phyloP scores from a whole-genome alignment of 1,140 invertebrate genomes.

The Megathymus violae region DNA sequence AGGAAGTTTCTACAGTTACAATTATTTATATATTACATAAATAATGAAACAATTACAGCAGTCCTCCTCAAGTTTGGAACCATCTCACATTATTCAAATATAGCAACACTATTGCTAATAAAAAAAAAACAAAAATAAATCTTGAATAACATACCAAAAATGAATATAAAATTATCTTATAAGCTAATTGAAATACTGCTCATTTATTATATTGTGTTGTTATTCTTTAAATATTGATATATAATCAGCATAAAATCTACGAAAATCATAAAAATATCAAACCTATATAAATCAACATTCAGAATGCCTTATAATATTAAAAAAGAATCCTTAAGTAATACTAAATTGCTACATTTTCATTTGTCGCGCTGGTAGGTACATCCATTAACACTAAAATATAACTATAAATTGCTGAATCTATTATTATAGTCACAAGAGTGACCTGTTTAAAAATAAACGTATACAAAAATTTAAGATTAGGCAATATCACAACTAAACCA shows the following conservation, averaged over 20 bases:
- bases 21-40: conserved; percentile 76
- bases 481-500: conserved; percentile 81
- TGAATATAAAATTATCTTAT: conserved; percentile 60
- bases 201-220: conserved; percentile 69
- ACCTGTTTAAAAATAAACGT: conserved; percentile 77
- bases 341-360: conserved; percentile 55
- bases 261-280: conserved; percentile 55
- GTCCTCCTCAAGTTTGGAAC: conserved; percentile 60
- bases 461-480: conserved; percentile 80
- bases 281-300: conserved; percentile 64
- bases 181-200: conserved; percentile 78
- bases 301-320: conserved; percentile 48
- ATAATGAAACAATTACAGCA: conserved; percentile 77
- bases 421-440: conserved; percentile 73
- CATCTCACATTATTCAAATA: conserved; percentile 48
- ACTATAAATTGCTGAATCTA: conserved; percentile 67
- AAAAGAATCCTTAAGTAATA: conserved; percentile 42
- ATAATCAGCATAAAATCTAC: conserved; percentile 49
- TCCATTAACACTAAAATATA: conserved; percentile 58
- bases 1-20: conserved; percentile 82
- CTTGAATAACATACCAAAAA: conserved; percentile 49
- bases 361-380: conserved; percentile 56
- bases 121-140: conserved; percentile 38
- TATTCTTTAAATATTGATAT: conserved; percentile 68
- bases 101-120: conserved; percentile 33